Evolutionary conservation across 2,888 invertebrate species (phyloP).

Genomic region (Drosophila tripunctata): DNA sequence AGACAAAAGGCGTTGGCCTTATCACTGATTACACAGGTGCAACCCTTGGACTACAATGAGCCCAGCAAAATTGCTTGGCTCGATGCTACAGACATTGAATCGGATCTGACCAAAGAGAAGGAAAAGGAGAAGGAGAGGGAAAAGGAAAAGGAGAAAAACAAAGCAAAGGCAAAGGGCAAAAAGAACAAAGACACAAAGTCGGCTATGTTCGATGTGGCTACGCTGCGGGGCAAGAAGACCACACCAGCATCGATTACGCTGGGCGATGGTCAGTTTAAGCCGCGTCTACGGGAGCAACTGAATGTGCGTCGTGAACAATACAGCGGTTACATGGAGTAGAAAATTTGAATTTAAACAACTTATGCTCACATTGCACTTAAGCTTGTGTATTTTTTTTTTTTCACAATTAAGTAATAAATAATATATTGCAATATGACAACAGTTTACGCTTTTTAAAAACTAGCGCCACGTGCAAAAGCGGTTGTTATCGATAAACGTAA

Average conservation of each 20-base stretch:
- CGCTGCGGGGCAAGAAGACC: conserved; percentile 67
- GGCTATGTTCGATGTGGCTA: conserved; percentile 76
- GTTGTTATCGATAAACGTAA: neutral
- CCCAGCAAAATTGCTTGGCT: conserved; percentile 48
- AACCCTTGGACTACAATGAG: conserved; percentile 34
- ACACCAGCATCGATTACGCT: conserved; percentile 58
- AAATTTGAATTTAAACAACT: neutral
- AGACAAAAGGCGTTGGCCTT: conserved; percentile 31
- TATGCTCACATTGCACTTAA: neutral
- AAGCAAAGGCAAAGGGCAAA: conserved; percentile 18
- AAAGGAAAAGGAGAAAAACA: neutral
- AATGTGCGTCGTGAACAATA: conserved; percentile 25
- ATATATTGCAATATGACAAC: no score
- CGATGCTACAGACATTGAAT: neutral
- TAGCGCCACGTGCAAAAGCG: no score
- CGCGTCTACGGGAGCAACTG: conserved; percentile 39
- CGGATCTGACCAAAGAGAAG: neutral
- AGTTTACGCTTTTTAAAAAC: no score
- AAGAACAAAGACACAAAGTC: no score
- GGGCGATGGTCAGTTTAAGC: conserved; percentile 72
- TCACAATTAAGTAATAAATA: no score
- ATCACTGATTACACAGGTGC: conserved; percentile 56
- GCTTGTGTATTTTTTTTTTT: no score
- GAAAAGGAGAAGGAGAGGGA: neutral
- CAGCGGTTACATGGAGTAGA: conserved; percentile 54